These are phyloP conservation scores for Macroteleia sp. DNA, from an alignment of 2,888 invertebrate species.

Conservation along the genomic window DNA sequence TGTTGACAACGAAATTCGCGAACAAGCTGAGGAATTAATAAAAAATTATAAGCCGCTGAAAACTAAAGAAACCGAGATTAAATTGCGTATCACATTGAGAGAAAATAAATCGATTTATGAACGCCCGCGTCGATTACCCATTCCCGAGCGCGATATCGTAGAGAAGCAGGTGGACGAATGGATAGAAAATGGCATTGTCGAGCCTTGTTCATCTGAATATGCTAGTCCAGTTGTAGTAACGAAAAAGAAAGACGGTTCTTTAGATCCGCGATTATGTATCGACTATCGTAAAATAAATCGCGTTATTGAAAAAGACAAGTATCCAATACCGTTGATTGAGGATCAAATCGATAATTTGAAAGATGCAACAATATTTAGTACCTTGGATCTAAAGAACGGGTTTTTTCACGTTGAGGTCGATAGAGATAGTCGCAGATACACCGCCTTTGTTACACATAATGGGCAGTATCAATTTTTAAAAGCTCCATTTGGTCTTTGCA, in stretches of 20 bases:
- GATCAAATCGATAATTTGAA: slow-evolving; percentile 25
- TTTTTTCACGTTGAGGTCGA: slow-evolving; percentile 8
- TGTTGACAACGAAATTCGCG: background rate
- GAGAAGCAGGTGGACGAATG: slow-evolving; percentile 70
- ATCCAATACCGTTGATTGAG: slow-evolving; percentile 62
- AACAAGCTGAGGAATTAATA: slow-evolving; percentile 52
- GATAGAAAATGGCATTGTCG: slow-evolving; percentile 68
- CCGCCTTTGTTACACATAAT: background rate
- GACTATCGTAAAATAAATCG: slow-evolving; percentile 75
- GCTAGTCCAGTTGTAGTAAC: slow-evolving; percentile 68
- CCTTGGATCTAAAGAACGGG: slow-evolving; percentile 4
- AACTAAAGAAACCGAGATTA: slow-evolving; percentile 55
- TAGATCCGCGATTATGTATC: slow-evolving; percentile 68
- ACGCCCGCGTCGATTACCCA: slow-evolving; percentile 62
- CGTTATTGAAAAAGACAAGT: slow-evolving; percentile 68
- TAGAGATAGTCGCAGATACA: background rate
- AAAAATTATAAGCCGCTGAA: slow-evolving; percentile 65
- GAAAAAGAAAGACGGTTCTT: slow-evolving; percentile 38
- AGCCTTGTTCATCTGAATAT: slow-evolving; percentile 53
- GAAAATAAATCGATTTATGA: slow-evolving; percentile 21
- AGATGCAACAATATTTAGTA: slow-evolving; percentile 14
- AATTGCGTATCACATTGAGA: slow-evolving; percentile 64
- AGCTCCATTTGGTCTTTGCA: slow-evolving; percentile 5
- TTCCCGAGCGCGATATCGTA: slow-evolving; percentile 64
- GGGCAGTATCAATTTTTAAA: background rate